Base-by-base conservation (phyloP, 2,113 vertebrate genomes). In the Gallinago jamesoni region DNA sequence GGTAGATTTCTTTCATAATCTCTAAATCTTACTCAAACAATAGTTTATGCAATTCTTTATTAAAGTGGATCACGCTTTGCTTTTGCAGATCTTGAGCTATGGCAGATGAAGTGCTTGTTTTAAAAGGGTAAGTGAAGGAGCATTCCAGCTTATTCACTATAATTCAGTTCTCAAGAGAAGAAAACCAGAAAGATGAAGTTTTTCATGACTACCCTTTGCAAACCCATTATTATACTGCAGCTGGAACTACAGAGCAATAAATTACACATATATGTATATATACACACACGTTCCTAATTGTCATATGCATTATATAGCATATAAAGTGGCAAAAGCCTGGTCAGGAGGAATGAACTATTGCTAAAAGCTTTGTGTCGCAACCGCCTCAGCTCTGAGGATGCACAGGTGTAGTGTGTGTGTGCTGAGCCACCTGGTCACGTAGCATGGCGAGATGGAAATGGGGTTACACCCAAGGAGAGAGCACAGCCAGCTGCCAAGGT, bases 401-500 rank as follows among this genome's bases (percentile, higher is more conserved):
- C 92, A 73, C 87, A 92, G 87, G 28, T 47, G 72, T 67, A 35
- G 68, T 47, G 59, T 55, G 60, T 45, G 15, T 81, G 69, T 37
- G 90, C 72, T 91, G 80, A 95, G 72, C 82, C 85, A 95, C 85
- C 63, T 96, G 90, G 90, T 88, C 93, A 91, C 59, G 53, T 74
- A 96, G 79, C 88, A 60, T 43, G 68, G 93, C 85, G 90, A 93
- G 90, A 95, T 81, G 85, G 87, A 93, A 90, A 95, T 24, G 52
- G 48, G 48, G 88, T 78, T 62, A 90, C 94, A 48, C 90, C 93
- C 96, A 91, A 60, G 74, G 43, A 90, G 88, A 86, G 83, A 72
- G 35, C 72, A 78, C 59, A 84, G 60, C 43, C 22, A 12, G 37
- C 83, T 93, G 92, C 92, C 90, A 93, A 95, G 35, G 66, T 68